Evolutionary conservation across 2,113 vertebrate genomes (phyloP).

Genomic region (Ceyx cyanopectus): DNA sequence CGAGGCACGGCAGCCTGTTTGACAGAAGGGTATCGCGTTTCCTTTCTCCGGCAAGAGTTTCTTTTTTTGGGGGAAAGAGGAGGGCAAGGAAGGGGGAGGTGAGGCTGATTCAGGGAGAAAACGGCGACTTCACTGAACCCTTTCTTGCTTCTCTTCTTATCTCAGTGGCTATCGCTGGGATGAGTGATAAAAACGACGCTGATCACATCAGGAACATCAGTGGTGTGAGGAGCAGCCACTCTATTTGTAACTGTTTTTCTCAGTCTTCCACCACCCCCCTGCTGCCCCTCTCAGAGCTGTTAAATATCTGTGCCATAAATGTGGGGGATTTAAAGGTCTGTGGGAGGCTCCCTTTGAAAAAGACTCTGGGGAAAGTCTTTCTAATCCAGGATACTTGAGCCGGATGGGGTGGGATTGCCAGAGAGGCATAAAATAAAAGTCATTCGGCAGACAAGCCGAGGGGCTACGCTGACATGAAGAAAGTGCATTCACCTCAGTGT

Average conservation of each 20-base stretch:
- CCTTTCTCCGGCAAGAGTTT: not conserved
- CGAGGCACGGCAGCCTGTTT: not conserved
- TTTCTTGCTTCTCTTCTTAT: not conserved
- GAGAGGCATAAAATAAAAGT: constrained; percentile 71
- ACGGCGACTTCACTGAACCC: not conserved
- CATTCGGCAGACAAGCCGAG: constrained; percentile 45
- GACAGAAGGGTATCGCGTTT: not conserved
- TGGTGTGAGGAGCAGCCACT: not conserved
- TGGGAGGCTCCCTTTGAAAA: constrained; percentile 80
- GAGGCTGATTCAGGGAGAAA: not conserved
- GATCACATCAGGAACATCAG: constrained; percentile 9
- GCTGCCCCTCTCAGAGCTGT: constrained; percentile 27
- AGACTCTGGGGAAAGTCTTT: constrained; percentile 68
- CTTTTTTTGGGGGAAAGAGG: not conserved
- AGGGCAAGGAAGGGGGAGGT: not conserved
- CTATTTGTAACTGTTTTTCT: constrained; percentile 4
- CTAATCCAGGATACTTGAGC: constrained; percentile 78
- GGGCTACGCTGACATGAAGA: constrained; percentile 30
- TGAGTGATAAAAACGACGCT: not conserved
- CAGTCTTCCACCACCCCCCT: not conserved
- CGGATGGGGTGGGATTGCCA: constrained; percentile 71
- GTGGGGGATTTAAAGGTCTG: constrained; percentile 71
- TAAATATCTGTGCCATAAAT: constrained; percentile 74
- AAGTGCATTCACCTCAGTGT: not conserved
- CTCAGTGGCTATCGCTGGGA: not conserved